These are phyloP conservation scores for Laspeyria flexula DNA, from an alignment of 2,888 invertebrate species.

Conservation along the genomic window DNA sequence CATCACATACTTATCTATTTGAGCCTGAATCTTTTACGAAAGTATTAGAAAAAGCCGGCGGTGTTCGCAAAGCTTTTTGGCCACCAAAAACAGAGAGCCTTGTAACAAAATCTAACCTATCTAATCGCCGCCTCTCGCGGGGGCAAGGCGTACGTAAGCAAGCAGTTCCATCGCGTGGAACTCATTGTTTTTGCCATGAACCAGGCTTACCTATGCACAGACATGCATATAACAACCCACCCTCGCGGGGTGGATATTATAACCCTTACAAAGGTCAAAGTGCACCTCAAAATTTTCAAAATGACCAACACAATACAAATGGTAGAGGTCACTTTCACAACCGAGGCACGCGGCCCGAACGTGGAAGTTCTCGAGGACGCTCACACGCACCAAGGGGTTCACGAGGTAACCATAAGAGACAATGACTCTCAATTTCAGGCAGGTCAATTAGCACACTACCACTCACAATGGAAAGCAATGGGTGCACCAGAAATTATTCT, in stretches of 20 bases:
- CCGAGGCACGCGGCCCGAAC: constrained; percentile 8
- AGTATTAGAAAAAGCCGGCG: constrained; percentile 3
- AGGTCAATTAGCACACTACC: constrained; percentile 10
- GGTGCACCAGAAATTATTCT: constrained; percentile 20
- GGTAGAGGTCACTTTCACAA: too few species aligned
- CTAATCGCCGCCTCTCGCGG: too few species aligned
- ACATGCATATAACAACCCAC: not conserved
- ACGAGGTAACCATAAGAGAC: not conserved
- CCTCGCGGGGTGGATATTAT: not conserved
- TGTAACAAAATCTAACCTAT: not conserved
- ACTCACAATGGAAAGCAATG: constrained; percentile 13
- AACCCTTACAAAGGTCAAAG: not conserved
- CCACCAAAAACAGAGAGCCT: too few species aligned
- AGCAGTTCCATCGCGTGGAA: constrained; percentile 5
- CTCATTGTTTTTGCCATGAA: not conserved
- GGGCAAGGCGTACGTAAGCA: not conserved
- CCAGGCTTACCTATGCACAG: not conserved
- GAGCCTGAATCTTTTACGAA: not conserved
- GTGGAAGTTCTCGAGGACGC: not conserved
- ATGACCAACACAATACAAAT: not conserved
- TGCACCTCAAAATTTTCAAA: not conserved
- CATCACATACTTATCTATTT: not conserved
- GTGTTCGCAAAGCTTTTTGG: constrained; percentile 6
- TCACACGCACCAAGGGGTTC: not conserved
- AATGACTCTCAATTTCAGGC: constrained; percentile 13